phyloP scores from a whole-genome alignment of 92 coral and sea anemone species.

The Scolanthus callimorphus region DNA sequence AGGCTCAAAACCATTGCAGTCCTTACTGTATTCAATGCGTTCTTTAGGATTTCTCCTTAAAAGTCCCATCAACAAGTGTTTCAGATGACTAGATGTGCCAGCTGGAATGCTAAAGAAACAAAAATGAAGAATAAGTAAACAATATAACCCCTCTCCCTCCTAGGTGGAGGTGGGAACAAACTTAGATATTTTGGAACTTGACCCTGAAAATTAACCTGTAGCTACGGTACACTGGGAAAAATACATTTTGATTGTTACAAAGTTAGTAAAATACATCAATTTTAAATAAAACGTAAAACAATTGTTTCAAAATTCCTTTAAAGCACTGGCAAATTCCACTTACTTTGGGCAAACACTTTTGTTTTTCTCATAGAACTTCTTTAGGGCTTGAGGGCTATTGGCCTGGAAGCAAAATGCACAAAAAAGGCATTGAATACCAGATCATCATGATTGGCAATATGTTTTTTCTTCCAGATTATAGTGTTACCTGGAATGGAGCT shows the following conservation, averaged over 20 bases:
- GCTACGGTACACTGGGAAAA: too few relatives aligned
- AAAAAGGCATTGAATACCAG: too few relatives aligned
- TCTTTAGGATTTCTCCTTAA: slow-evolving; percentile 84
- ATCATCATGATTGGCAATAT: too few relatives aligned
- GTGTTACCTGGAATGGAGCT: slow-evolving; percentile 91
- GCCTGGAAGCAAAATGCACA: slow-evolving; percentile 44
- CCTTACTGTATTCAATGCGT: slow-evolving; percentile 91
- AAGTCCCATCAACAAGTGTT: slow-evolving; percentile 71
- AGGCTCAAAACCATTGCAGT: too few relatives aligned
- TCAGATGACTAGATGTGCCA: slow-evolving; percentile 71
- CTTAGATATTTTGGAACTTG: too few relatives aligned
- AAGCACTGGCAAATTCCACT: too few relatives aligned
- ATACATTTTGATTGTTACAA: not conserved
- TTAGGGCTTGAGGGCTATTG: slow-evolving; percentile 88
- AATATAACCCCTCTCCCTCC: not conserved
- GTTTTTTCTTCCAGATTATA: too few relatives aligned
- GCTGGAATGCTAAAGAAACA: slow-evolving; percentile 71
- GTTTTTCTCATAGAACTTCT: slow-evolving; percentile 92
- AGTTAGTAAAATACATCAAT: too few relatives aligned
- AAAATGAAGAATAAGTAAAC: not conserved
- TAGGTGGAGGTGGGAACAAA: too few relatives aligned
- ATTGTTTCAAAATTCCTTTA: too few relatives aligned
- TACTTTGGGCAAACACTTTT: slow-evolving; percentile 82
- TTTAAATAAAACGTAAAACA: too few relatives aligned
- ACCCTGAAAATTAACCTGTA: too few relatives aligned